Percentiles rank a stretch among this genome's conserved stretches.
Evolutionary conservation across 2,113 vertebrate genomes (phyloP).

Genomic region (Macaca nemestrina): DNA sequence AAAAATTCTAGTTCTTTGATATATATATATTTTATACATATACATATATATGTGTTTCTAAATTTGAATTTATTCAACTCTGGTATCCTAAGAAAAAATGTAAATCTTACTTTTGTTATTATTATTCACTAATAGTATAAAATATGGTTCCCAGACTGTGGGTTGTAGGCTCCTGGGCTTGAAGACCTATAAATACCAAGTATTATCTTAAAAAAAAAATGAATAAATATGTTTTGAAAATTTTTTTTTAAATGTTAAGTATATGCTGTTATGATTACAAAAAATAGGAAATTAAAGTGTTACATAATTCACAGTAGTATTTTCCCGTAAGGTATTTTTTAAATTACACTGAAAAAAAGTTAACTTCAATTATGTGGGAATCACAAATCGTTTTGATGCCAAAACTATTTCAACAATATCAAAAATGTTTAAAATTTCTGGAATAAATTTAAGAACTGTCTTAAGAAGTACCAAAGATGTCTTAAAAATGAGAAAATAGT

Average conservation of each 20-base stretch:
- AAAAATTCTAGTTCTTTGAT: not conserved
- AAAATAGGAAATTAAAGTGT: not conserved
- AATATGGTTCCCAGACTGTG: not conserved
- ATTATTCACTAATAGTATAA: not conserved
- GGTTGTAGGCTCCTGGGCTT: not conserved
- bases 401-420: not conserved
- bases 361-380: not conserved
- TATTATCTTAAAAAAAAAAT: not conserved
- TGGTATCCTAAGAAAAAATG: not conserved
- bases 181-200: not conserved
- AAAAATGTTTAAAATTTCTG: not conserved
- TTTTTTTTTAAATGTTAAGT: not conserved
- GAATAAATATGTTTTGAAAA: not conserved
- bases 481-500: not conserved
- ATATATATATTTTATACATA: not conserved
- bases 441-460: not conserved
- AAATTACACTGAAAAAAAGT: not conserved
- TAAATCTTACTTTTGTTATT: not conserved
- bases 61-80: not conserved
- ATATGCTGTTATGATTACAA: not conserved
- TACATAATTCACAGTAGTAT: not conserved
- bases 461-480: not conserved
- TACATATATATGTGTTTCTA: not conserved
- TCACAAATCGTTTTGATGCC: not conserved
- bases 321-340: not conserved